Percentiles rank a stretch among this genome's conserved stretches.
Evolutionary conservation across 2,113 vertebrate genomes (phyloP).

Genomic region (Chaetorhynchus papuensis): DNA sequence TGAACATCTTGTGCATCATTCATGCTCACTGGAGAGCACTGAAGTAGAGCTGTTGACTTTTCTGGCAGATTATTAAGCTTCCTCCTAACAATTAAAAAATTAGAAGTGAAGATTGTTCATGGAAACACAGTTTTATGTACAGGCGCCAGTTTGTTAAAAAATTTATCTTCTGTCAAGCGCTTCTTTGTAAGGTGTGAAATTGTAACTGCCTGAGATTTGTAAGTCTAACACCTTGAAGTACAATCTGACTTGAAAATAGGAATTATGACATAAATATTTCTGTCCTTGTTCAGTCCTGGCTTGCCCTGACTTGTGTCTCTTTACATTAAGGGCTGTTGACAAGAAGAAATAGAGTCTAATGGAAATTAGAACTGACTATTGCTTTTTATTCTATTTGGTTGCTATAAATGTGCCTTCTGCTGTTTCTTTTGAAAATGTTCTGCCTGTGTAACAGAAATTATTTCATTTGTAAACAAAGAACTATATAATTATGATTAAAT

Average conservation of each 20-base stretch:
- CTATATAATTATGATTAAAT: constrained; percentile 24
- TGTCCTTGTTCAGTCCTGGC: background rate
- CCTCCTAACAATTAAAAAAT: background rate
- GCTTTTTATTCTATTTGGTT: background rate
- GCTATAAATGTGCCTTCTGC: constrained; percentile 20
- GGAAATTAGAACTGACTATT: constrained; percentile 1
- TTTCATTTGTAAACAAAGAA: constrained; percentile 42
- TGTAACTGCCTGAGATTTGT: background rate
- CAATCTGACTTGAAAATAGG: background rate
- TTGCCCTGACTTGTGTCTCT: background rate
- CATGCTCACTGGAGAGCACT: background rate
- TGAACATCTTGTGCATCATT: background rate
- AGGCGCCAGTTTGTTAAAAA: background rate
- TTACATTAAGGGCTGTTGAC: background rate
- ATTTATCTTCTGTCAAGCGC: background rate
- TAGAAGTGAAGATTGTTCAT: background rate
- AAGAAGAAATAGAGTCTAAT: background rate
- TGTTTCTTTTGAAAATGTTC: constrained; percentile 29
- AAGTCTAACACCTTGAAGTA: background rate
- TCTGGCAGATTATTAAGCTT: background rate
- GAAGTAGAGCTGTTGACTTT: background rate
- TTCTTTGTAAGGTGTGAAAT: background rate
- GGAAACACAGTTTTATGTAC: background rate
- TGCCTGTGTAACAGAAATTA: constrained; percentile 13
- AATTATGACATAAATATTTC: background rate